phyloP scores from a whole-genome alignment of 2,888 invertebrate species.

The Danaus chrysippus region DNA sequence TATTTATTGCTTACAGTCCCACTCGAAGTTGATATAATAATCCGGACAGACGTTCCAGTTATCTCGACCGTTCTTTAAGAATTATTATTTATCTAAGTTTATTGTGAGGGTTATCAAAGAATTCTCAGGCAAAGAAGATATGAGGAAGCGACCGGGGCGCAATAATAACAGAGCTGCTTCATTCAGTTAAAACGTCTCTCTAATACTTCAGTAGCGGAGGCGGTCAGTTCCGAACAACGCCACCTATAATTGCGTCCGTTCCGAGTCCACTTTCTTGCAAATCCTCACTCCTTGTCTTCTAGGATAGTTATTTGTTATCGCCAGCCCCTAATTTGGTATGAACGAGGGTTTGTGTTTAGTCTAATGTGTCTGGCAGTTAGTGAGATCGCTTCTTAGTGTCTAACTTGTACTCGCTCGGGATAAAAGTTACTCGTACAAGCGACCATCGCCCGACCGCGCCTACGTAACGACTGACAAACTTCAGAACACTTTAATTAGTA shows the following conservation, averaged over 20 bases:
- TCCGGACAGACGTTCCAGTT: neutral
- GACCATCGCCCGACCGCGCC: conserved; percentile 45
- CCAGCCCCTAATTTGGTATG: conserved; percentile 27
- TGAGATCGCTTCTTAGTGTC: conserved; percentile 42
- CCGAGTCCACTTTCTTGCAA: conserved; percentile 38
- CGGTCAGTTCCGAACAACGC: conserved; percentile 57
- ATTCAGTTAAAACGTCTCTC: conserved; percentile 54
- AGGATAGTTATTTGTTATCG: conserved; percentile 23
- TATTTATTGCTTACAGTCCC: neutral
- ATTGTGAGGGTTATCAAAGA: conserved; percentile 13
- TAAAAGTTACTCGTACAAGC: conserved; percentile 56
- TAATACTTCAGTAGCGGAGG: conserved; percentile 51
- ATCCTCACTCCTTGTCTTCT: conserved; percentile 34
- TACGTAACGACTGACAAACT: conserved; percentile 51
- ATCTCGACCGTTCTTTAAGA: too few species aligned
- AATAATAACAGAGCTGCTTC: conserved; percentile 66
- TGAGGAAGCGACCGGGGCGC: conserved; percentile 48
- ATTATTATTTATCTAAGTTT: neutral
- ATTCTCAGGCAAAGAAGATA: conserved; percentile 34
- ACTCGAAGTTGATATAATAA: neutral
- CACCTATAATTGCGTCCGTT: conserved; percentile 74
- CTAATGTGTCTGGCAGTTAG: conserved; percentile 24
- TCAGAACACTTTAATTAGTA: conserved; percentile 63
- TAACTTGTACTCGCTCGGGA: conserved; percentile 45
- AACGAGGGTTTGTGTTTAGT: conserved; percentile 10